Evolutionary conservation across 1,140 invertebrate genomes (phyloP).

Genomic region (Drosophila melanica): DNA sequence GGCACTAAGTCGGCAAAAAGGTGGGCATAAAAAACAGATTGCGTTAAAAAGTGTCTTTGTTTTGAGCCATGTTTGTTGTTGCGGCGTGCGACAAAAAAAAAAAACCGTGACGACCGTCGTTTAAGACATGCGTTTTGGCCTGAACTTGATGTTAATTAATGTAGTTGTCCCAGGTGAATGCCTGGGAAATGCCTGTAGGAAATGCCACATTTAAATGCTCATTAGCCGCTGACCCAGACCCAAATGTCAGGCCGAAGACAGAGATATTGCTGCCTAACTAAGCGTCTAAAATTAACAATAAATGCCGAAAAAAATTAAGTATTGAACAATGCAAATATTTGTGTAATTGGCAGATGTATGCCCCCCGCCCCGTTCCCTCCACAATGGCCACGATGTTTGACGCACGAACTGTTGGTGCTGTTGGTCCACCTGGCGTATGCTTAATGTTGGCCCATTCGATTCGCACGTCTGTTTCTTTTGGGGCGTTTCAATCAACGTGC

Average conservation of each 20-base stretch:
- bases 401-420: too few relatives aligned
- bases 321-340: conserved; percentile 52
- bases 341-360: conserved; percentile 51
- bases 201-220: conserved; percentile 45
- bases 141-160: conserved; percentile 59
- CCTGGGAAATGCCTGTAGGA: conserved; percentile 54
- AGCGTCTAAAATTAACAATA: conserved; percentile 36
- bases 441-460: conserved; percentile 31
- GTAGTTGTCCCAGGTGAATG: conserved; percentile 31
- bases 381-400: too few relatives aligned
- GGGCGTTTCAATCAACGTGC: conserved; percentile 62
- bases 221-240: conserved; percentile 69
- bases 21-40: conserved; percentile 44
- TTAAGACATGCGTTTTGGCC: conserved; percentile 57
- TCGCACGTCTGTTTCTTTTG: conserved; percentile 20
- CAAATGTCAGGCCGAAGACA: conserved; percentile 45
- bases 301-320: conserved; percentile 16
- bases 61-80: conserved; percentile 39
- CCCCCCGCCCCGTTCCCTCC: conserved; percentile 1
- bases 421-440: conserved; percentile 55
- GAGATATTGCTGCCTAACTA: conserved; percentile 44
- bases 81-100: conserved; percentile 62
- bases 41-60: conserved; percentile 71
- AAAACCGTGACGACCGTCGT: conserved; percentile 39
- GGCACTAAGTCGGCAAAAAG: conserved; percentile 36